Evolutionary conservation across 2,888 invertebrate genomes (phyloP).

Genomic region (Lasioglossum calceatum): DNA sequence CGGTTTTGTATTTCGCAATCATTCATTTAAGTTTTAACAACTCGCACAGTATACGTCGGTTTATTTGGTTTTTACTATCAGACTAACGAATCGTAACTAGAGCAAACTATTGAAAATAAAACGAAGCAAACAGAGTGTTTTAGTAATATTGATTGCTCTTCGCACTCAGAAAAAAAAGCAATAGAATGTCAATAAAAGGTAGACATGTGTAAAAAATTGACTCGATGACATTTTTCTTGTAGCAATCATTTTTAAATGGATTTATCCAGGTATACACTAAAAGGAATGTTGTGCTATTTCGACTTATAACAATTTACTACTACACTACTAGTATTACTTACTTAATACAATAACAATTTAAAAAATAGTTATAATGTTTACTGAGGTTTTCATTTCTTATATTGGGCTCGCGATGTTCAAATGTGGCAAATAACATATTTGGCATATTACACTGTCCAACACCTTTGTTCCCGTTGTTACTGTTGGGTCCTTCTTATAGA

Average conservation of each 20-base stretch:
- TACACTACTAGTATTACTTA: too few species aligned
- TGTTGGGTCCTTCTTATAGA: too few species aligned
- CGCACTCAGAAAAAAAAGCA: not conserved
- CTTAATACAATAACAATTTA: not conserved
- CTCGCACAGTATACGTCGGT: not conserved
- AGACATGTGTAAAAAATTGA: not conserved
- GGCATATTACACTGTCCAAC: too few species aligned
- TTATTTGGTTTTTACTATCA: not conserved
- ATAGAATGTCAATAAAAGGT: not conserved
- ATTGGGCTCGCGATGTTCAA: too few species aligned
- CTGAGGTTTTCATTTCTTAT: not conserved
- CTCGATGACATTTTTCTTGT: not conserved
- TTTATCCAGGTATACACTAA: not conserved
- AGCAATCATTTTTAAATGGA: not conserved
- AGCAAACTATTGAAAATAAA: conserved; percentile 14
- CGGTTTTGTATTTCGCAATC: not conserved
- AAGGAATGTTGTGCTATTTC: not conserved
- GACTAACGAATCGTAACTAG: not conserved
- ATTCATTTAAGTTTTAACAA: not conserved
- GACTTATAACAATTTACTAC: not conserved
- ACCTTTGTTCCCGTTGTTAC: too few species aligned
- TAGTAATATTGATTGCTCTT: not conserved
- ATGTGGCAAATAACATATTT: too few species aligned
- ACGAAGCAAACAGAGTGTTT: conserved; percentile 16
- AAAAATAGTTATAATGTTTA: not conserved